These are phyloP conservation scores for Clarias laeviceps DNA, from an alignment of 2,797 vertebrate species.

Conservation along the genomic window DNA sequence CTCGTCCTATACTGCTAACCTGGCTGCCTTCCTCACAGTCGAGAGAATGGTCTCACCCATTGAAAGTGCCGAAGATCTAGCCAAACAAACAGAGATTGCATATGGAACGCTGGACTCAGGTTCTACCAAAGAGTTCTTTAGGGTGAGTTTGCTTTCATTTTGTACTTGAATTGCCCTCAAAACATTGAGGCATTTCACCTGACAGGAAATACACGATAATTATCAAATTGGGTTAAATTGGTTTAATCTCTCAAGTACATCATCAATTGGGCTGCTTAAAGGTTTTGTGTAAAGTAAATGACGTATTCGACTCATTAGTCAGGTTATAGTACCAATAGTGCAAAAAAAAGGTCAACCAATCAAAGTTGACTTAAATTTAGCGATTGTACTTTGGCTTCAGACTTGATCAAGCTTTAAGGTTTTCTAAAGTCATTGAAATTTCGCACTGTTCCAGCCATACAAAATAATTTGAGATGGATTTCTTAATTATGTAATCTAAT, in stretches of 20 bases:
- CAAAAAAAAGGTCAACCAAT: not conserved
- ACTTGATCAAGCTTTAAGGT: not conserved
- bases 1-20: slow-evolving; percentile 99
- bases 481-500: not conserved
- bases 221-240: not conserved
- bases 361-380: not conserved
- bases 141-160: slow-evolving; percentile 81
- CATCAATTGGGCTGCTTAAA: not conserved
- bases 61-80: slow-evolving; percentile 98
- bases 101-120: slow-evolving; percentile 99
- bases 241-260: not conserved
- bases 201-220: not conserved
- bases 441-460: not conserved
- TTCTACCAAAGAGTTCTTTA: slow-evolving; percentile 99
- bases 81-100: slow-evolving; percentile 99
- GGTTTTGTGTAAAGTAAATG: not conserved
- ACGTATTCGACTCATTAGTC: not conserved
- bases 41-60: slow-evolving; percentile 99
- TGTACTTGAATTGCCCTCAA: not conserved
- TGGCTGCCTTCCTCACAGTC: slow-evolving; percentile 98
- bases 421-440: not conserved
- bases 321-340: not conserved
- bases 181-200: not conserved
- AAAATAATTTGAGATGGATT: not conserved
- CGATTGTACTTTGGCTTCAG: too few species aligned